Evolutionary conservation across 1,140 invertebrate genomes (phyloP), one percentile per base, ranked within the genome.

Genomic region (Bombus affinis): DNA sequence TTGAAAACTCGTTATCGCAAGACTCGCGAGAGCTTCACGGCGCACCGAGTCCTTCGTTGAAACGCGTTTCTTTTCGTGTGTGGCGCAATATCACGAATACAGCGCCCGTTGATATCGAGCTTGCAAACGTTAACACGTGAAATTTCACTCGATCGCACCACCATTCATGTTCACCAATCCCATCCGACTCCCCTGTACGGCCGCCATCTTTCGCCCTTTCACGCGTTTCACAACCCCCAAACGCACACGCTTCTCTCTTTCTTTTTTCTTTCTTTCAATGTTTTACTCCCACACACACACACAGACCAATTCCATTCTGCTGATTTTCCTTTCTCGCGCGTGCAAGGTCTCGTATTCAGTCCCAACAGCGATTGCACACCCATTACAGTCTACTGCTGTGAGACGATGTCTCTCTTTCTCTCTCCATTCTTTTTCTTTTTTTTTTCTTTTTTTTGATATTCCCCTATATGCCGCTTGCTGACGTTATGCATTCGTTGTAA

Each of bases 251-350:
- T 53, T 28, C 10, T 42, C 10, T 62, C 18, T 37, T 18, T 62
- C 44, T 4, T 68, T n/a, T 22, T 42, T 39, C 13, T 72, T 22
- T 39, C 32, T 32, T 42, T 28, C 35, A 53, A 32, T 42, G 8
- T 39, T 65, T 66, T 59, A 37, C 72, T 18, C 62, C 25, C 47
- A 47, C 81, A 42, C 59, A 59, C 32, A 32, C 25, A 59, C 59
- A n/a, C 47, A 53, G 18, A 53, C 68, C 53, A 68, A 70, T 79
- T 79, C 89, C 65, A 85, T 90, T 87, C 88, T 84, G 81, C 81
- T 87, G 88, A 89, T 89, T 90, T 84, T 87, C 81, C 81, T 87
- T 87, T 84, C 88, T 90, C 85, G 79, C 88, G 68, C 70, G 59
- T 77, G 75, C 88, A 32, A 57, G 37, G 76, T 47, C 81, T 74